These are phyloP conservation scores for Leptopilina clavipes DNA, from an alignment of 1,140 invertebrate species.

Conservation along the genomic window DNA sequence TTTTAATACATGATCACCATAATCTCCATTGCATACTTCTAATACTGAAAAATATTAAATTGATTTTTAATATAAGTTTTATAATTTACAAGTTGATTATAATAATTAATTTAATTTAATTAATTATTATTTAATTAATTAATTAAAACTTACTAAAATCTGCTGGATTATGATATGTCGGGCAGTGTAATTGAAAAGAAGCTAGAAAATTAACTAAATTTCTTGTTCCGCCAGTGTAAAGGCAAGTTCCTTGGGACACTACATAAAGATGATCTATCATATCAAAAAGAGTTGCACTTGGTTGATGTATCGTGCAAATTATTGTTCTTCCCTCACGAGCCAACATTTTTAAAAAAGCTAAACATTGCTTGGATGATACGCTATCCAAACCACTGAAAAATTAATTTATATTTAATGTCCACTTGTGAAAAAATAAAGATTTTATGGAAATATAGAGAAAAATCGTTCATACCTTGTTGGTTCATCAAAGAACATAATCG, in stretches of 20 bases:
- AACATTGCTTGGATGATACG: constrained; percentile 88
- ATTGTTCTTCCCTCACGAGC: constrained; percentile 87
- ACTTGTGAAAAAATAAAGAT: constrained; percentile 6
- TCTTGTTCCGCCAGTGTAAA: constrained; percentile 86
- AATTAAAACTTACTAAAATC: constrained; percentile 86
- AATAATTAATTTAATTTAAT: no score
- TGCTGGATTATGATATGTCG: constrained; percentile 91
- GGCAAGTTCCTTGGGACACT: constrained; percentile 86
- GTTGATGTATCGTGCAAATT: constrained; percentile 93
- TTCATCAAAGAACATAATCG: constrained; percentile 94
- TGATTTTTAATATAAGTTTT: constrained; percentile 31
- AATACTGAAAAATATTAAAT: constrained; percentile 70
- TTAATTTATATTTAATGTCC: neutral
- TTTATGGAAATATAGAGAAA: constrained; percentile 9
- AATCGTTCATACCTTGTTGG: constrained; percentile 85
- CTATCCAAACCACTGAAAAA: constrained; percentile 87
- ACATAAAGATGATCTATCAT: constrained; percentile 94
- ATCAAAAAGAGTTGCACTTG: constrained; percentile 88
- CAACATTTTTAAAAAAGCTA: constrained; percentile 84
- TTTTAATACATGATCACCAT: constrained; percentile 79
- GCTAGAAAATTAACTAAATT: constrained; percentile 86
- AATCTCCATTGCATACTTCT: constrained; percentile 89
- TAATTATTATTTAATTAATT: no score
- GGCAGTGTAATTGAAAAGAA: constrained; percentile 84
- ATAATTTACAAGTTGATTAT: neutral